Base-by-base conservation (phyloP, 2,113 vertebrate genomes). In the Climacteris rufus region DNA sequence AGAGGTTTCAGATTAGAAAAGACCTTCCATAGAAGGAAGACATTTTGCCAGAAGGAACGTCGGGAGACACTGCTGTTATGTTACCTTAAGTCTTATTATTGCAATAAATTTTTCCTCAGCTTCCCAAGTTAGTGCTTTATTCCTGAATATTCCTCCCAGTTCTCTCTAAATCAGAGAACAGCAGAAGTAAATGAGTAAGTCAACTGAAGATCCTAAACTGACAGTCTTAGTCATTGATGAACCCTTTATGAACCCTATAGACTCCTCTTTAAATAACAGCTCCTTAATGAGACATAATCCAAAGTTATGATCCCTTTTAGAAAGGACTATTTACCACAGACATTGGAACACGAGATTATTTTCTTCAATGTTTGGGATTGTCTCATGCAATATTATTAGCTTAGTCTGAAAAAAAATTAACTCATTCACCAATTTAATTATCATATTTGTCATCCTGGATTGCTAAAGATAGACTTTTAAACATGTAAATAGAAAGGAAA, bases 171-270 rank as follows among this genome's bases (percentile, higher is more conserved):
- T 90, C 59, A 77, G 71, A 79, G 50, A 96, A 65, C 49, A 93
- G 83, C 19, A 90, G 52, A 92, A 95, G 71, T 40, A 61, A 96
- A 91, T 80, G 35, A 90, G 45, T 93, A 94, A 95, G 93, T 83
- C 90, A 83, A 54, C 42, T 40, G 82, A 86, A 95, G 79, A 74
- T 92, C 42, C 63, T 94, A 90, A 94, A 92, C 50, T 88, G 93
- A 74, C 79, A 90, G 54, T 7, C 59, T 88, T 88, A 94, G 85
- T 88, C 87, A 70, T 24, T 86, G 90, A 75, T 37, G 11, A 94
- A 90, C 88, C 88, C 94, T 90, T 94, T 94, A 90, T 70, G 75
- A 95, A 88, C 59, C 28, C 30, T 75, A 49, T 35, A 77, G 87
- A 81, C 40, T 81, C 13, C 39, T 93, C 42, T 77, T 93, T 92